A percentile compares a stretch with the other conserved stretches of the same genome.
Evolutionary conservation across 2,797 vertebrate genomes (phyloP).

Genomic region (Epinephelus coioides): DNA sequence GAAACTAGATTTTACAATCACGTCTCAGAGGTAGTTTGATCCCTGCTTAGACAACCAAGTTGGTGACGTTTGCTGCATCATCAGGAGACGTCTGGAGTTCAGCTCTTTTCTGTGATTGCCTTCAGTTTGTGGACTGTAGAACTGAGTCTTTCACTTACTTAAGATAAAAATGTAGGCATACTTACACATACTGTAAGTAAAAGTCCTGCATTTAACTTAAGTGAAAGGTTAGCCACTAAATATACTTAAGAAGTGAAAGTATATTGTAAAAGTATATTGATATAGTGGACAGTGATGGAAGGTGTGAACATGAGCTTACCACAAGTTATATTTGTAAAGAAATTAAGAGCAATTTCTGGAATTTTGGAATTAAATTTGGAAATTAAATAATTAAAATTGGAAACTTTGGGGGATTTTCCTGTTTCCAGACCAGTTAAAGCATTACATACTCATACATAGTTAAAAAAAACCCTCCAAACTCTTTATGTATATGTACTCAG

Average conservation of each 20-base stretch:
- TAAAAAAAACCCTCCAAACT: not conserved
- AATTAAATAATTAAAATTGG: not conserved
- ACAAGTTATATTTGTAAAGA: not conserved
- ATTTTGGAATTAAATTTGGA: not conserved
- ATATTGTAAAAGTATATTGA: not conserved
- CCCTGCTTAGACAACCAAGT: not conserved
- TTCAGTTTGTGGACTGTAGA: not conserved
- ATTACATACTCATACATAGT: not conserved
- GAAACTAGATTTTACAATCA: not conserved
- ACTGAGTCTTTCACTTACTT: not conserved
- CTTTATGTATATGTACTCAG: too few species aligned
- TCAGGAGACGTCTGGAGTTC: not conserved
- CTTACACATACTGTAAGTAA: not conserved
- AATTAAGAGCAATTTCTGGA: not conserved
- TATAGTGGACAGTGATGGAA: not conserved
- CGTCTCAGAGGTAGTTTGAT: not conserved
- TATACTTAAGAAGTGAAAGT: not conserved
- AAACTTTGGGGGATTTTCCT: not conserved
- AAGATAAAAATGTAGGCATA: not conserved
- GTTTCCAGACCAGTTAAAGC: not conserved
- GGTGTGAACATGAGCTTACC: not conserved
- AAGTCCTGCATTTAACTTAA: slow-evolving; percentile 1
- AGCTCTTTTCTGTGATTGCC: not conserved
- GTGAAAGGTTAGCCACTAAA: not conserved
- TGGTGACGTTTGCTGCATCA: not conserved